Evolutionary conservation across 2,113 vertebrate genomes (phyloP).

Genomic region (Platichthys flesus): DNA sequence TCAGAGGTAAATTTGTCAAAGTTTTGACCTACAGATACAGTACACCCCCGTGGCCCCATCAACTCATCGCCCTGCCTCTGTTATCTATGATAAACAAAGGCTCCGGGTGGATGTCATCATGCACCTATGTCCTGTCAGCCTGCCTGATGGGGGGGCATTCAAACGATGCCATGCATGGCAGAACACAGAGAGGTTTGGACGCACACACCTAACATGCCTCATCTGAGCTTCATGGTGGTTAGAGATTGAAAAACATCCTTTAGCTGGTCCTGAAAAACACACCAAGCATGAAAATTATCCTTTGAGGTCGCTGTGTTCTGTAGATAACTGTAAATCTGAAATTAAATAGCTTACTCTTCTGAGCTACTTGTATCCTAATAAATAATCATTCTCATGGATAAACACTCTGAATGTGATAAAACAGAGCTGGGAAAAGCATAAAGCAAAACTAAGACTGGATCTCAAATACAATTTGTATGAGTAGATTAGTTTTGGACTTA

Average conservation of each 20-base stretch:
- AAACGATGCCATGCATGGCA: slow-evolving; percentile 22
- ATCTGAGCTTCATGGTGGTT: slow-evolving; percentile 18
- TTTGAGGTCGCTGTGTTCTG: not conserved
- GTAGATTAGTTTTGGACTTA: too few relatives aligned
- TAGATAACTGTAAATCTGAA: not conserved
- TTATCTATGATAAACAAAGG: slow-evolving; percentile 77
- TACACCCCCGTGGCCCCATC: slow-evolving; percentile 58
- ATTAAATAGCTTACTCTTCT: too few relatives aligned
- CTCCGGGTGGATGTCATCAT: slow-evolving; percentile 69
- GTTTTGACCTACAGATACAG: slow-evolving; percentile 65
- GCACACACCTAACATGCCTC: slow-evolving; percentile 5
- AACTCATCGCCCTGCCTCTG: slow-evolving; percentile 67
- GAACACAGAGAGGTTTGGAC: not conserved
- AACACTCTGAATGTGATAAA: not conserved
- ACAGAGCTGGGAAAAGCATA: not conserved
- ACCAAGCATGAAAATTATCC: not conserved
- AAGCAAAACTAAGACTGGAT: too few relatives aligned
- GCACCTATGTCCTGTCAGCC: slow-evolving; percentile 60
- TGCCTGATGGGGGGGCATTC: slow-evolving; percentile 47
- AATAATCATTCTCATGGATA: not conserved
- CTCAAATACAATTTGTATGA: too few relatives aligned
- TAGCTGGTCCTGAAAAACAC: not conserved
- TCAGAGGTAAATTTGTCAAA: slow-evolving; percentile 59
- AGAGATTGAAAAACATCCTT: slow-evolving; percentile 5
- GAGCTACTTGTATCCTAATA: not conserved